phyloP scores from a whole-genome alignment of 1,140 invertebrate genomes.

The Drosophila lowei region DNA sequence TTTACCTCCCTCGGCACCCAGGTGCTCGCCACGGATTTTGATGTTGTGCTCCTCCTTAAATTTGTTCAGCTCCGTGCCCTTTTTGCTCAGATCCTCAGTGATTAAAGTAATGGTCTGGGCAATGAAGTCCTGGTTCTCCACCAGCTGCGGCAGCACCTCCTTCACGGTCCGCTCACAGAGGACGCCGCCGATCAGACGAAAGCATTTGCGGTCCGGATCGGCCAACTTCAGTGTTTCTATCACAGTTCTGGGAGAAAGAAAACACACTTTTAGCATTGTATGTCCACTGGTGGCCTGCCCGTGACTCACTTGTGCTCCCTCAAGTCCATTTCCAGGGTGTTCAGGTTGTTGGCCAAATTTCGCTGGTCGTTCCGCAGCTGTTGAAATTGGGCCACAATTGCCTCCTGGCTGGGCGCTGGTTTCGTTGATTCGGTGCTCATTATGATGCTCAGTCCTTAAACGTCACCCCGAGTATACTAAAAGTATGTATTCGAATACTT shows the following conservation, averaged over 20 bases:
- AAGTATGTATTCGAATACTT: background rate
- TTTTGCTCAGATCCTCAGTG: conserved; percentile 91
- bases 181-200: conserved; percentile 95
- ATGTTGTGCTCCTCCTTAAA: conserved; percentile 97
- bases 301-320: conserved; percentile 96
- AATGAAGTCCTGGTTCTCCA: conserved; percentile 92
- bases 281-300: background rate
- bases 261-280: background rate
- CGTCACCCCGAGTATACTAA: conserved; percentile 12
- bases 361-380: conserved; percentile 93
- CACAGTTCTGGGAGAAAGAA: conserved; percentile 89
- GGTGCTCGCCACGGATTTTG: conserved; percentile 87
- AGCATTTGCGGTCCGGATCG: conserved; percentile 94
- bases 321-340: conserved; percentile 95
- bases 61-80: conserved; percentile 96
- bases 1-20: conserved; percentile 83
- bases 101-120: conserved; percentile 90
- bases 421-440: conserved; percentile 69
- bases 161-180: conserved; percentile 96
- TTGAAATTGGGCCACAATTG: conserved; percentile 94
- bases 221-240: conserved; percentile 96
- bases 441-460: conserved; percentile 47
- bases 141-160: conserved; percentile 93
- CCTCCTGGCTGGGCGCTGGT: conserved; percentile 85
- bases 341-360: conserved; percentile 91